These are phyloP conservation scores for Prenolepis imparis DNA, from an alignment of 2,888 invertebrate genomes.

Conservation along the genomic window DNA sequence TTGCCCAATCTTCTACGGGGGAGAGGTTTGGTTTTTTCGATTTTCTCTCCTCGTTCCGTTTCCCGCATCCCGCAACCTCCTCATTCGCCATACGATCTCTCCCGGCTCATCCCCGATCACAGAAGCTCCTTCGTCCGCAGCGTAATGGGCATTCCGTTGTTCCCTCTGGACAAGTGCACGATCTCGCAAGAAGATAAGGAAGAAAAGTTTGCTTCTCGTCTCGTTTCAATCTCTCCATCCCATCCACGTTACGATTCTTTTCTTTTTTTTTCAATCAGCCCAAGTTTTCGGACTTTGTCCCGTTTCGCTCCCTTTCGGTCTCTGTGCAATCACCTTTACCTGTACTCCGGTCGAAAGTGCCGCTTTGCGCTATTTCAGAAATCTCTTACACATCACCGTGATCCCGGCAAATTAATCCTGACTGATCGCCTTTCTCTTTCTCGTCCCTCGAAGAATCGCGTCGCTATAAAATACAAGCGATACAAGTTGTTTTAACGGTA, in stretches of 20 bases:
- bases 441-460: neutral
- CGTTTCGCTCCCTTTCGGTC: constrained; percentile 66
- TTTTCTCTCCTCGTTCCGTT: constrained; percentile 52
- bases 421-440: constrained; percentile 24
- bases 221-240: constrained; percentile 48
- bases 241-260: neutral
- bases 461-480: constrained; percentile 35
- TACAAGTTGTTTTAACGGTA: neutral
- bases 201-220: constrained; percentile 55
- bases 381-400: constrained; percentile 19
- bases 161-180: constrained; percentile 59
- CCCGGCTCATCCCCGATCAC: constrained; percentile 70
- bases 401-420: constrained; percentile 12
- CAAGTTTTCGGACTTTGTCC: constrained; percentile 71
- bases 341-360: constrained; percentile 36
- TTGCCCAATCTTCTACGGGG: constrained; percentile 68
- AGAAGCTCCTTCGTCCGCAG: constrained; percentile 60
- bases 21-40: constrained; percentile 71
- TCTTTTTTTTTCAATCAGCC: constrained; percentile 65
- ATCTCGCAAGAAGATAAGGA: constrained; percentile 41
- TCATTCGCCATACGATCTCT: constrained; percentile 16
- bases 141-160: constrained; percentile 72
- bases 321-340: constrained; percentile 69
- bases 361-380: neutral
- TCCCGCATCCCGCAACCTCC: neutral